These are phyloP conservation scores for Cinclus mexicanus DNA, from an alignment of 2,113 vertebrate species.

Conservation along the genomic window DNA sequence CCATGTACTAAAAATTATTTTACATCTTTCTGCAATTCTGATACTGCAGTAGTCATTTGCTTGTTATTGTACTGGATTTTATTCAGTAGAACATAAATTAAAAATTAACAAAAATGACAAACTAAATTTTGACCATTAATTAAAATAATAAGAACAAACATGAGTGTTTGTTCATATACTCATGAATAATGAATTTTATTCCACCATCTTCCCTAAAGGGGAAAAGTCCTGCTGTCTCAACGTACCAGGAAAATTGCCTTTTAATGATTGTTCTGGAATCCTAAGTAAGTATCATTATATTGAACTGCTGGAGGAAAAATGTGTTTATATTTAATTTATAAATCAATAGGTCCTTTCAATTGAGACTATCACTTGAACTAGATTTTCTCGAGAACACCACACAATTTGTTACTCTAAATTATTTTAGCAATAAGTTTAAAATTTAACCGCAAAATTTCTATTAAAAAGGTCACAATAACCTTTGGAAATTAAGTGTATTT, in stretches of 20 bases:
- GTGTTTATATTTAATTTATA: constrained; percentile 21
- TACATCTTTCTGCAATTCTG: neutral
- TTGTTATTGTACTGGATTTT: neutral
- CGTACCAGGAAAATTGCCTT: neutral
- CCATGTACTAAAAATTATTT: neutral
- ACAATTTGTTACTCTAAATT: neutral
- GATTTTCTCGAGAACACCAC: neutral
- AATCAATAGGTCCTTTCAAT: neutral
- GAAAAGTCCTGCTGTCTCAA: constrained; percentile 7
- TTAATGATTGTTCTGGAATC: constrained; percentile 22
- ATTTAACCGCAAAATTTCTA: neutral
- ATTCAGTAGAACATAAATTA: neutral
- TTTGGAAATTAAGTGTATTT: neutral
- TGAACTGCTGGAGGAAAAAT: constrained; percentile 13
- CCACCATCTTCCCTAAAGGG: neutral
- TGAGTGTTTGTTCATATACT: neutral
- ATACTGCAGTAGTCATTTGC: neutral
- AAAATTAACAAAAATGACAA: neutral
- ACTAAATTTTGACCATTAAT: constrained; percentile 19
- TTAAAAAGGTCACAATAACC: neutral
- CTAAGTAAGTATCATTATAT: neutral
- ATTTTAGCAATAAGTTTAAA: neutral
- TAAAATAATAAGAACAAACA: constrained; percentile 18
- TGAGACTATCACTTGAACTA: neutral
- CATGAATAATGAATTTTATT: neutral